phyloP scores from a whole-genome alignment of 2,888 invertebrate genomes.

The Caenorhabditis becei region DNA sequence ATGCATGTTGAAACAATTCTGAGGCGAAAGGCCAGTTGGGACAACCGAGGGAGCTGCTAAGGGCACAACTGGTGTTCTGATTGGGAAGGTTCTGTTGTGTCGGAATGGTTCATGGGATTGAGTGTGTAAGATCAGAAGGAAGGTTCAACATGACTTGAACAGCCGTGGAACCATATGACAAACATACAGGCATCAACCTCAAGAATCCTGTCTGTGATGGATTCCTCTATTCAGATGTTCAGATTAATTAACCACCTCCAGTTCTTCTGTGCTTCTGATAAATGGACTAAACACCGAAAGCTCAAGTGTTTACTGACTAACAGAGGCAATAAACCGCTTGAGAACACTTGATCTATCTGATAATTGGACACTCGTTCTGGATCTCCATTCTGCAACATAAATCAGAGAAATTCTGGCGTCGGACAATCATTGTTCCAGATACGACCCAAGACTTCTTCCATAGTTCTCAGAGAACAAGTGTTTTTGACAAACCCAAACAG shows the following conservation, averaged over 20 bases:
- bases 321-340: neutral
- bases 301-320: slow-evolving; percentile 25
- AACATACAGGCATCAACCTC: too few relatives aligned
- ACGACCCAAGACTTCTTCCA: too few relatives aligned
- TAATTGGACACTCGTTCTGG: slow-evolving; percentile 40
- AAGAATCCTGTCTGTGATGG: too few relatives aligned
- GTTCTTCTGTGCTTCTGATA: neutral
- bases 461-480: too few relatives aligned
- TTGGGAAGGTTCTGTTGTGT: neutral
- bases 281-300: slow-evolving; percentile 1
- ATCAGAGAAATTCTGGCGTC: neutral
- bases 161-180: too few relatives aligned
- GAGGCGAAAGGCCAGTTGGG: neutral
- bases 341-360: slow-evolving; percentile 30
- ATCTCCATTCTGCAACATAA: slow-evolving; percentile 19
- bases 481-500: too few relatives aligned
- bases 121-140: too few relatives aligned
- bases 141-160: too few relatives aligned
- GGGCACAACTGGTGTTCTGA: neutral
- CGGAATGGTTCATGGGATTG: too few relatives aligned
- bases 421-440: neutral
- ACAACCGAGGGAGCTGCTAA: neutral
- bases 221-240: too few relatives aligned
- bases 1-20: slow-evolving; percentile 37
- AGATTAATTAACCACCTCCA: too few relatives aligned